Percentiles rank a stretch among this genome's conserved stretches.
phyloP scores from a whole-genome alignment of 1,140 invertebrate species.

The Ceratitis capitata region DNA sequence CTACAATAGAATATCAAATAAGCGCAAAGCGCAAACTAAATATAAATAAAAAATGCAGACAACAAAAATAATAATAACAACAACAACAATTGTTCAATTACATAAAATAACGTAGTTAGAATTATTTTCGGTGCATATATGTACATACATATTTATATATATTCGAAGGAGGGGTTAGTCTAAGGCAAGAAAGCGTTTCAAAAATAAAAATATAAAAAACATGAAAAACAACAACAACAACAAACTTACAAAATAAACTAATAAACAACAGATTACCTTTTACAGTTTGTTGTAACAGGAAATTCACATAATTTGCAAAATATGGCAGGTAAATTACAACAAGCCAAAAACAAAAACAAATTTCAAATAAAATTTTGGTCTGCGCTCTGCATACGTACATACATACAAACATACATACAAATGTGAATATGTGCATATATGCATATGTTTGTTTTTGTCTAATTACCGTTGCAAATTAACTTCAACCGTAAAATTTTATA shows the following conservation, averaged over 20 bases:
- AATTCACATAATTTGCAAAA: background rate
- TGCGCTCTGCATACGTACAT: background rate
- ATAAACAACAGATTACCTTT: background rate
- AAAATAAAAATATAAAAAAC: too few relatives aligned
- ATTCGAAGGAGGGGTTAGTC: background rate
- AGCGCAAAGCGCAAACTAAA: background rate
- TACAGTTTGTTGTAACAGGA: background rate
- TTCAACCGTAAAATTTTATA: background rate
- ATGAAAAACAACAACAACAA: too few relatives aligned
- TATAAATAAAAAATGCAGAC: too few relatives aligned
- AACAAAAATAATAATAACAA: background rate
- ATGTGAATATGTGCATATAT: too few relatives aligned
- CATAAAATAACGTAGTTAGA: background rate
- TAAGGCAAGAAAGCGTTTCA: background rate
- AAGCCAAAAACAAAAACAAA: background rate
- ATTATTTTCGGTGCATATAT: too few relatives aligned
- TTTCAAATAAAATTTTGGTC: background rate
- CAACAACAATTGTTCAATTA: background rate
- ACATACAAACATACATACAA: too few relatives aligned
- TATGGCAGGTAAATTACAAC: background rate
- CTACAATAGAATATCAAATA: conserved; percentile 25
- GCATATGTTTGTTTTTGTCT: background rate
- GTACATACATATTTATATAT: too few relatives aligned
- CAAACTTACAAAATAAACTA: too few relatives aligned
- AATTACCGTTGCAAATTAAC: too few relatives aligned